Evolutionary conservation across 2,888 invertebrate species (phyloP).

Genomic region (Scaeva pyrastri): DNA sequence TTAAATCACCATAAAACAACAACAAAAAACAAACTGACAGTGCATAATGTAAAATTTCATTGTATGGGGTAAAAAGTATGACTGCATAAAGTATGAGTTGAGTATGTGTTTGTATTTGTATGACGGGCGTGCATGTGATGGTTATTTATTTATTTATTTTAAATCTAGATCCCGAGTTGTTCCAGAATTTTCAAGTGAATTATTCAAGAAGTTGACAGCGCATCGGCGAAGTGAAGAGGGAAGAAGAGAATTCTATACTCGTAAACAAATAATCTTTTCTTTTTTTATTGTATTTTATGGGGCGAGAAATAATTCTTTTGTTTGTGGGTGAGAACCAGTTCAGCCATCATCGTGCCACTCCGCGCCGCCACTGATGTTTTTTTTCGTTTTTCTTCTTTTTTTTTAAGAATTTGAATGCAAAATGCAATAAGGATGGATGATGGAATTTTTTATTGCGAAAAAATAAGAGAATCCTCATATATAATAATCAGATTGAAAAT

Average conservation of each 20-base stretch:
- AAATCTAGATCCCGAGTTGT: slow-evolving; percentile 20
- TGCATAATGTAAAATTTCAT: slow-evolving; percentile 21
- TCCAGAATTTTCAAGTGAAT: slow-evolving; percentile 37
- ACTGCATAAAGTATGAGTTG: neutral
- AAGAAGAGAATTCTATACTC: slow-evolving; percentile 3
- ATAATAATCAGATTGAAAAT: slow-evolving; percentile 2
- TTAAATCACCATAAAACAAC: slow-evolving; percentile 9
- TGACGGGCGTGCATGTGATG: slow-evolving; percentile 4
- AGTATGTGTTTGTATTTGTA: neutral
- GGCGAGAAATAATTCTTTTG: slow-evolving; percentile 20
- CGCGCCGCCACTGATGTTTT: neutral
- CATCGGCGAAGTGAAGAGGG: neutral
- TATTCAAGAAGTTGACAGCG: slow-evolving; percentile 26
- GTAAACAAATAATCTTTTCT: no score
- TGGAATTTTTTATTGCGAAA: slow-evolving; percentile 16
- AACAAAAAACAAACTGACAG: neutral
- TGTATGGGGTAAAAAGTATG: slow-evolving; percentile 42
- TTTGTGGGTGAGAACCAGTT: slow-evolving; percentile 31
- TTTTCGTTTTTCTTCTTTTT: no score
- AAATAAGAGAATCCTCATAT: neutral
- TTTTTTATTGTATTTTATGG: neutral
- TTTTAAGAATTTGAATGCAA: slow-evolving; percentile 9
- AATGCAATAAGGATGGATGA: slow-evolving; percentile 9
- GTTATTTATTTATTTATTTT: slow-evolving; percentile 40
- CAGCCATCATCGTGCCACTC: neutral